These are phyloP conservation scores for Agrotis ipsilon DNA, from an alignment of 2,888 invertebrate species.

Conservation along the genomic window DNA sequence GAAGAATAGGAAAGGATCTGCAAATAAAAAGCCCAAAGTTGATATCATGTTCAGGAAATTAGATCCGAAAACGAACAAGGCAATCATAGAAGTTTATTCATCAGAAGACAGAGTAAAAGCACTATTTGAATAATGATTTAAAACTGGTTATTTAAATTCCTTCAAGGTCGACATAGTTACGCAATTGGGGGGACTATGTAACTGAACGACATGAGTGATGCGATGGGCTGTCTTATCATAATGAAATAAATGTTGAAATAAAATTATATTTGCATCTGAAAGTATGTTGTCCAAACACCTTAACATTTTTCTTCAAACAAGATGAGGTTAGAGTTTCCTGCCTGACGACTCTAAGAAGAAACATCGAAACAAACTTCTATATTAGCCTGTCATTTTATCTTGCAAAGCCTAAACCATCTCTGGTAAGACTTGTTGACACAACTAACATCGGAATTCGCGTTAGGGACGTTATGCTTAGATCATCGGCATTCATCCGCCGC, in stretches of 20 bases:
- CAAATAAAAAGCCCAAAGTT: background rate
- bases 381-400: background rate
- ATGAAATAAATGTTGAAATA: background rate
- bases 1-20: background rate
- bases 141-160: constrained; percentile 36
- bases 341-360: background rate
- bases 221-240: constrained; percentile 6
- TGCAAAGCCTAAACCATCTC: background rate
- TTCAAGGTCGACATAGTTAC: constrained; percentile 16
- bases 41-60: background rate
- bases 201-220: background rate
- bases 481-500: constrained; percentile 63
- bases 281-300: background rate
- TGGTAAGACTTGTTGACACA: constrained; percentile 44
- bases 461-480: constrained; percentile 58
- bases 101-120: constrained; percentile 4
- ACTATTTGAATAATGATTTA: background rate
- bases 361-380: background rate
- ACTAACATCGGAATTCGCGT: constrained; percentile 39
- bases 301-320: background rate
- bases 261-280: background rate
- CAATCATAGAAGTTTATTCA: background rate
- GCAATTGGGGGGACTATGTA: background rate
- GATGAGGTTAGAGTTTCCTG: background rate
- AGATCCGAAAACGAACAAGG: background rate